Evolutionary conservation across 2,888 invertebrate genomes (phyloP).

Genomic region (Acanthococcus lagerstroemiae): DNA sequence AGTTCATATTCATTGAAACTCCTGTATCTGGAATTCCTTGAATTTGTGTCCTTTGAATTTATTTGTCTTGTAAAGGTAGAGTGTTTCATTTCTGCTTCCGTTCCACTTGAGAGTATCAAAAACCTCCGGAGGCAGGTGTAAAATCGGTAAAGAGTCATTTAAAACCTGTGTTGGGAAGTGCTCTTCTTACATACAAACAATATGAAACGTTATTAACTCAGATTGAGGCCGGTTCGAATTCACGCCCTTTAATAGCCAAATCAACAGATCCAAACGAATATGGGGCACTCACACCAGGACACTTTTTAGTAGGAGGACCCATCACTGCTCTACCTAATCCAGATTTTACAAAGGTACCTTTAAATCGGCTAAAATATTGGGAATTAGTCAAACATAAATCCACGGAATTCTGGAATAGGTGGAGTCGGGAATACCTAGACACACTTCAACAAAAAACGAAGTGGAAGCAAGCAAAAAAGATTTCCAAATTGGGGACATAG

Average conservation of each 20-base stretch:
- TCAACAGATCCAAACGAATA: background rate
- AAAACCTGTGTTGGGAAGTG: constrained; percentile 21
- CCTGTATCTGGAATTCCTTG: too few species aligned
- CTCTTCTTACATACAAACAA: too few species aligned
- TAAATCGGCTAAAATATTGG: background rate
- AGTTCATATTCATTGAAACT: too few species aligned
- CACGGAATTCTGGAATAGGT: background rate
- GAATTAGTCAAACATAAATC: background rate
- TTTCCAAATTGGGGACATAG: background rate
- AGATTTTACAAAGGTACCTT: constrained; percentile 33
- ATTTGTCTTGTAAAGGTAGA: too few species aligned
- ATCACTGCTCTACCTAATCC: constrained; percentile 37
- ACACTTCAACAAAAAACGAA: background rate
- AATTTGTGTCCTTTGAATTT: too few species aligned
- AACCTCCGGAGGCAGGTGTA: constrained; percentile 18
- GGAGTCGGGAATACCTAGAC: background rate
- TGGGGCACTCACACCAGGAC: constrained; percentile 13
- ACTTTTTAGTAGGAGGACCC: constrained; percentile 39
- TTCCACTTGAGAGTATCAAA: too few species aligned
- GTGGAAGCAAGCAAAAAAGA: background rate
- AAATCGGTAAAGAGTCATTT: background rate
- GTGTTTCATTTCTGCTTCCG: too few species aligned
- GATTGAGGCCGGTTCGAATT: background rate
- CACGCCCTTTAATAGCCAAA: background rate
- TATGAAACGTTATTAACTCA: background rate